Evolutionary conservation across 2,113 vertebrate species (phyloP).

Genomic region (Miniopterus natalensis): DNA sequence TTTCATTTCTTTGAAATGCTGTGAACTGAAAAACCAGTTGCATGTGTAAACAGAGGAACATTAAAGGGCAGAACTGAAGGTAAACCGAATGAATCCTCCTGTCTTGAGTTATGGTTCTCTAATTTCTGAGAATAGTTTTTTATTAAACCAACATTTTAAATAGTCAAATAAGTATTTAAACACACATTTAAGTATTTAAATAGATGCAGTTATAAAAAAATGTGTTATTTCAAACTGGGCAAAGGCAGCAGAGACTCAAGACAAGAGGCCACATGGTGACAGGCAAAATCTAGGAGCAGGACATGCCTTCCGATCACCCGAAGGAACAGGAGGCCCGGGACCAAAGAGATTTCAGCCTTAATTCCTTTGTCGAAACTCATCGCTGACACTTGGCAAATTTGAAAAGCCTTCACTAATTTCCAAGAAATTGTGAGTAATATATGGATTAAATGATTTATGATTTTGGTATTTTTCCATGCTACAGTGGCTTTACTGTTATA

Average conservation of each 20-base stretch:
- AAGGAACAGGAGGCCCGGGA: neutral
- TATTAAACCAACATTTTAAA: neutral
- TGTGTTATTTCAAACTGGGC: neutral
- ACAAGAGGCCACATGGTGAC: neutral
- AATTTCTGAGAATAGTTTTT: neutral
- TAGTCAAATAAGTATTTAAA: constrained; percentile 21
- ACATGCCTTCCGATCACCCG: neutral
- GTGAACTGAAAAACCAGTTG: neutral
- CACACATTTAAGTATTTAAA: neutral
- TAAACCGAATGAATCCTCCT: neutral
- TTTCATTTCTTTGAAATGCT: neutral
- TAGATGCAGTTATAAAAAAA: neutral
- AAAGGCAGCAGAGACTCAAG: neutral
- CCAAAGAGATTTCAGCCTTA: neutral
- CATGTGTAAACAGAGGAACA: neutral
- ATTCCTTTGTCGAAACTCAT: constrained; percentile 20
- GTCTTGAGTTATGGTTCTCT: neutral
- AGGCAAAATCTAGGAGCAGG: neutral
- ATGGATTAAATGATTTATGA: neutral
- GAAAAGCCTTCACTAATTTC: neutral
- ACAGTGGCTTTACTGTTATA: neutral
- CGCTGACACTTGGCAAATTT: neutral
- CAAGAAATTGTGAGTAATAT: neutral
- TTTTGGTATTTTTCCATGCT: neutral
- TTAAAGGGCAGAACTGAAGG: neutral